A percentile compares a stretch with the other conserved stretches of the same genome.
phyloP scores from a whole-genome alignment of 2,888 invertebrate genomes.

The Nomada fabriciana region DNA sequence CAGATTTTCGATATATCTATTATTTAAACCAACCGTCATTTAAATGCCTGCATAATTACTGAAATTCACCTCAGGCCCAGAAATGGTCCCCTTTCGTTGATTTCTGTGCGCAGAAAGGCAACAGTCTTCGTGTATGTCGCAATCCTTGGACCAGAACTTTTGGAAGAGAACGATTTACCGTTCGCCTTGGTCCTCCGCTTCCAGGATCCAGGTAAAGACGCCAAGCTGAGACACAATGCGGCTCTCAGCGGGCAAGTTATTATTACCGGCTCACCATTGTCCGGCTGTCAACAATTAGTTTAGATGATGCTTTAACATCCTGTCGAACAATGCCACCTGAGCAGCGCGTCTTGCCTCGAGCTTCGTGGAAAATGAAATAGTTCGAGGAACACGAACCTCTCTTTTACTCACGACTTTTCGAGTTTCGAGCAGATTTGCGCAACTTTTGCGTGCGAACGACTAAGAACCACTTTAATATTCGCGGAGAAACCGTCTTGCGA shows the following conservation, averaged over 20 bases:
- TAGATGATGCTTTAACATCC: slow-evolving; percentile 79
- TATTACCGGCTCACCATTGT: slow-evolving; percentile 79
- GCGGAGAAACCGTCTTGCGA: too few relatives aligned
- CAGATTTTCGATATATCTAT: too few relatives aligned
- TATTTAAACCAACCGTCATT: too few relatives aligned
- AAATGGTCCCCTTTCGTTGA: neutral
- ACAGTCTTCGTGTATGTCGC: slow-evolving; percentile 11
- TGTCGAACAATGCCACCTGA: slow-evolving; percentile 70
- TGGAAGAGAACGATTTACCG: slow-evolving; percentile 20
- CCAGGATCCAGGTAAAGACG: slow-evolving; percentile 67
- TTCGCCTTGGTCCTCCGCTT: slow-evolving; percentile 41
- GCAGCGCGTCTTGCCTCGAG: slow-evolving; percentile 29
- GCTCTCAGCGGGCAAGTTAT: slow-evolving; percentile 76
- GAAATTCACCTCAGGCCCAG: too few relatives aligned
- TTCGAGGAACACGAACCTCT: slow-evolving; percentile 37
- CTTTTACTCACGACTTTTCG: neutral
- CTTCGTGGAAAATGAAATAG: slow-evolving; percentile 60
- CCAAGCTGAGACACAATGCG: slow-evolving; percentile 64
- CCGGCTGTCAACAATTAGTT: slow-evolving; percentile 82
- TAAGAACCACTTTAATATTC: neutral
- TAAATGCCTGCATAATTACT: too few relatives aligned
- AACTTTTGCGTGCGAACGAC: slow-evolving; percentile 18
- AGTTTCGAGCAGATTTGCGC: slow-evolving; percentile 24
- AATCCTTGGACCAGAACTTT: slow-evolving; percentile 1
- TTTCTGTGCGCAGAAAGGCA: neutral